Evolutionary conservation across 2,888 invertebrate species (phyloP).

Genomic region (Tipula helvola): DNA sequence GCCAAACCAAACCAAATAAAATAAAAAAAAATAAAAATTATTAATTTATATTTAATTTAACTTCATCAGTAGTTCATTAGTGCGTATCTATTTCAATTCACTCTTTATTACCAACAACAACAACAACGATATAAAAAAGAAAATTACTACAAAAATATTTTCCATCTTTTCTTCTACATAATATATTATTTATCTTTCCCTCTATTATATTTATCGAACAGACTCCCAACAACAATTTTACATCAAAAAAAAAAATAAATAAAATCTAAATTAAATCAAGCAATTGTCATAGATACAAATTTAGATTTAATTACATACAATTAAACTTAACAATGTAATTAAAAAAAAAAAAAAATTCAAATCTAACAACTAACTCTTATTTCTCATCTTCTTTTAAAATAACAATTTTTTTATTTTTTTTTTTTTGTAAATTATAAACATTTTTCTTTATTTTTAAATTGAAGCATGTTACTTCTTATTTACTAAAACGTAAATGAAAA

Average conservation of each 20-base stretch:
- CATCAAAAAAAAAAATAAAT: background rate
- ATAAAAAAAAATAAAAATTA: background rate
- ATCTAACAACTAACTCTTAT: constrained; percentile 4
- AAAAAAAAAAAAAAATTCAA: constrained; percentile 4
- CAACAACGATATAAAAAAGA: background rate
- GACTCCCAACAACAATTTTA: background rate
- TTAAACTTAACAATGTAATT: constrained; percentile 6
- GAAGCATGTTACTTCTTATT: constrained; percentile 8
- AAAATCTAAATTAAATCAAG: constrained; percentile 8
- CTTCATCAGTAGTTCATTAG: constrained; percentile 4
- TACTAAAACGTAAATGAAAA: background rate
- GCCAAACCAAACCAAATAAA: background rate
- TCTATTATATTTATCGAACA: background rate
- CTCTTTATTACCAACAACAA: background rate
- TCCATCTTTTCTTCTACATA: background rate
- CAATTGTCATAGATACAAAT: constrained; percentile 10
- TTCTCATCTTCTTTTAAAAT: background rate
- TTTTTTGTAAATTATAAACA: constrained; percentile 14
- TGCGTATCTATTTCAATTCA: background rate
- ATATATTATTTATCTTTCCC: background rate
- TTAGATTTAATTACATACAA: constrained; percentile 10
- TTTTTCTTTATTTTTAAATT: constrained; percentile 16
- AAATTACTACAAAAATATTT: background rate
- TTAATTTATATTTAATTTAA: background rate
- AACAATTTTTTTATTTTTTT: background rate